Conservation (phyloP, 2,888 invertebrate genomes). For the Ganaspis brasiliensis region DNA sequence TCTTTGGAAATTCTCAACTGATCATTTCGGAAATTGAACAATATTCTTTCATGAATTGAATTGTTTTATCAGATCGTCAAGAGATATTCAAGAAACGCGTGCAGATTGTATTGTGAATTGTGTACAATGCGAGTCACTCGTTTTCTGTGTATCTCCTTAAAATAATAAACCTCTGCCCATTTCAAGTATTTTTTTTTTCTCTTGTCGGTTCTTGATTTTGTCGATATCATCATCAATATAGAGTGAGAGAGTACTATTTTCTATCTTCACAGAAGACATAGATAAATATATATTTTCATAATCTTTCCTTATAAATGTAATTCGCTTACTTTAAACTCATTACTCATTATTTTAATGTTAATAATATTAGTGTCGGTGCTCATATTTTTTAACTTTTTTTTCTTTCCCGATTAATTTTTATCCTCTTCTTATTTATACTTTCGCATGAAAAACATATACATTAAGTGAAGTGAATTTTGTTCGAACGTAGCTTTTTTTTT, state of each 20-base stretch:
- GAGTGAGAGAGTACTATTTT: constrained; percentile 81
- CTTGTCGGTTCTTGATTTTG: constrained; percentile 70
- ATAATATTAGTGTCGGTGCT: constrained; percentile 80
- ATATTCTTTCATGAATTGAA: constrained; percentile 18
- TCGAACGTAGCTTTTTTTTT: constrained; percentile 47
- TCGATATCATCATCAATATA: constrained; percentile 78
- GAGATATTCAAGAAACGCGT: constrained; percentile 57
- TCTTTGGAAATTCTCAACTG: too few species aligned
- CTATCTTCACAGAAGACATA: constrained; percentile 82
- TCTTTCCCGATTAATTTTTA: constrained; percentile 45
- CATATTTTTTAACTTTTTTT: constrained; percentile 63
- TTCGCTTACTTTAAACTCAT: constrained; percentile 80
- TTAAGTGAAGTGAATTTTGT: constrained; percentile 65
- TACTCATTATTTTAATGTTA: constrained; percentile 77
- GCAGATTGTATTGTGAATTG: constrained; percentile 50
- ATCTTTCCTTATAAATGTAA: constrained; percentile 81
- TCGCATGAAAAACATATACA: constrained; percentile 69
- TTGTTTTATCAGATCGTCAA: constrained; percentile 51
- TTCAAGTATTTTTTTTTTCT: constrained; percentile 69
- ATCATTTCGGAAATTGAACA: background rate
- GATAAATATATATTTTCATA: constrained; percentile 81
- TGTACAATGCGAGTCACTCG: constrained; percentile 49
- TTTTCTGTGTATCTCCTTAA: constrained; percentile 66
- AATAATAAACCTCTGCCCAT: constrained; percentile 58
- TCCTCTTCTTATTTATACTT: constrained; percentile 66